Conservation (phyloP, 2,113 vertebrate genomes). For the Lipophrys pholis region DNA sequence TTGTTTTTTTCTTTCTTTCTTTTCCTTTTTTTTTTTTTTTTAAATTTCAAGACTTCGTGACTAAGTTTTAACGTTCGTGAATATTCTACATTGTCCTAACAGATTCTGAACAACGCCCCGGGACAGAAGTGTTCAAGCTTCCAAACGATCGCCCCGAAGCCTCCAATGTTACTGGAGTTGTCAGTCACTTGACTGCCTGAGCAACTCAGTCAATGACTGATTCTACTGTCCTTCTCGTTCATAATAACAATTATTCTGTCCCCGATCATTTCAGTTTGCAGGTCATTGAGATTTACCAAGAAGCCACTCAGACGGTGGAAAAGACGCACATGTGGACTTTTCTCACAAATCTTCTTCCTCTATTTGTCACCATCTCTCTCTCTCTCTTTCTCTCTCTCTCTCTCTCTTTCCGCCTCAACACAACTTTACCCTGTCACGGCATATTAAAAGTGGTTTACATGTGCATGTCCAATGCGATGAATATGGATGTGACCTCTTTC, state of each 20-base stretch:
- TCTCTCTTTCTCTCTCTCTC: constrained; percentile 36
- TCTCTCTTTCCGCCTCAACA: constrained; percentile 82
- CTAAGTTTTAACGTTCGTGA: too few relatives aligned
- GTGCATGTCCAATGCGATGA: constrained; percentile 97
- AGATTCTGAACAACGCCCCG: too few relatives aligned
- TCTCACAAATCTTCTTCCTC: constrained; percentile 58
- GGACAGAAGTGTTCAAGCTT: too few relatives aligned
- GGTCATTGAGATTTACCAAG: constrained; percentile 47
- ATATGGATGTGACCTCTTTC: constrained; percentile 99
- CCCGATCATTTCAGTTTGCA: constrained; percentile 26
- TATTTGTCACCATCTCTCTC: constrained; percentile 50
- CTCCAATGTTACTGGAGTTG: too few relatives aligned
- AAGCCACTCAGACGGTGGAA: constrained; percentile 30
- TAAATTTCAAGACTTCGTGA: too few relatives aligned
- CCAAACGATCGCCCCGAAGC: too few relatives aligned
- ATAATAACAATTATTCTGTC: neutral
- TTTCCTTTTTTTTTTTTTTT: too few relatives aligned
- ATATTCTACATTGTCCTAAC: too few relatives aligned
- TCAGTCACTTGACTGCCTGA: too few relatives aligned
- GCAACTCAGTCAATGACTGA: too few relatives aligned
- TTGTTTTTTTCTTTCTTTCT: too few relatives aligned
- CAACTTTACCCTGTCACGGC: constrained; percentile 93
- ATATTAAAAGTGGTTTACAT: constrained; percentile 98
- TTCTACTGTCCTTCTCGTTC: too few relatives aligned
- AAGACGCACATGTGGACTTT: constrained; percentile 64